Conservation (phyloP, 2,888 invertebrate genomes). For the Oscheius myriophilus region DNA sequence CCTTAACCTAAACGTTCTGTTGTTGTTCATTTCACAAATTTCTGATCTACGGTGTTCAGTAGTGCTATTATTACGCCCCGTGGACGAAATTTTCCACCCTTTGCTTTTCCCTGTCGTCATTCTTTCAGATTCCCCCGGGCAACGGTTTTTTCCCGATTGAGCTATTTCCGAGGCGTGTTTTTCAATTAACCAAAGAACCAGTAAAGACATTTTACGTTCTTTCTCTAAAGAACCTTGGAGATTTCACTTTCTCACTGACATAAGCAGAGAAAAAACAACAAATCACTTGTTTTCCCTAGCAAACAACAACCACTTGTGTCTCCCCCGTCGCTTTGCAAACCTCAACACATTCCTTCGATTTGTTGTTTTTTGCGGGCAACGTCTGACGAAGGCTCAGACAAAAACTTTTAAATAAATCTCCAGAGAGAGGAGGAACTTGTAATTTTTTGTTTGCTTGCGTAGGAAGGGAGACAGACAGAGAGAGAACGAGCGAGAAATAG, state of each 20-base stretch:
- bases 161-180: neutral
- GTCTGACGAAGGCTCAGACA: neutral
- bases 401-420: neutral
- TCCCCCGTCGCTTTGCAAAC: neutral
- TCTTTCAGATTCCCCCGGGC: neutral
- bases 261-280: neutral
- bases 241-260: neutral
- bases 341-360: neutral
- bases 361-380: too few species aligned
- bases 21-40: neutral
- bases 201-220: too few species aligned
- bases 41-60: too few species aligned
- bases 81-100: neutral
- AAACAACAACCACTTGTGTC: neutral
- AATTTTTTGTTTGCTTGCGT: neutral
- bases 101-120: neutral
- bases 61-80: too few species aligned
- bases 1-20: too few species aligned
- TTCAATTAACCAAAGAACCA: too few species aligned
- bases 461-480: too few species aligned
- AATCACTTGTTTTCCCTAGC: neutral
- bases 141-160: neutral
- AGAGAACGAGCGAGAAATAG: too few species aligned
- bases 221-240: too few species aligned
- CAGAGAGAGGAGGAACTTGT: neutral